Evolutionary conservation across 2,113 vertebrate species (phyloP), one percentile per base, ranked within the genome.

Genomic region (Protomyctophum bolini): DNA sequence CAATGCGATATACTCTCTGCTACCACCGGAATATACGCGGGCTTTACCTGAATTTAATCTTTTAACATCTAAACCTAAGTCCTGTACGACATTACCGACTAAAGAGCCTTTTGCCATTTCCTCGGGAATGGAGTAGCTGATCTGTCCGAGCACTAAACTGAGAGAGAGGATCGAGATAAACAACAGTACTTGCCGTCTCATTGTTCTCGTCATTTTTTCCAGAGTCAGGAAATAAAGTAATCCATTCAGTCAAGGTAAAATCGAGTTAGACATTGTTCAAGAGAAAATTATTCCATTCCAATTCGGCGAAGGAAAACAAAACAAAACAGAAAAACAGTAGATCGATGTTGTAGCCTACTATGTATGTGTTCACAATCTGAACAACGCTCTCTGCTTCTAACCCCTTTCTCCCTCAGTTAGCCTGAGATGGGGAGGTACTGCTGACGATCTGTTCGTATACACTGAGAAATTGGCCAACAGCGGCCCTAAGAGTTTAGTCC

Each of bases 51-150:
- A 41, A 41, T 41, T 41, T 41, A 41, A 6, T 41, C 33, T 41
- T 6, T 41, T 72, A 8, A 86, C n/a, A 41, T 62, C 77, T 47
- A 91, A 66, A 10, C 84, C 83, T 45, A 91, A 50, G 66, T 91
- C 89, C 10, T 59, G 83, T 15, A 66, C 81, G 52, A 92, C 61
- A 76, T 87, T 91, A 28, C 81, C 81, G 60, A 95, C 91, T 66
- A 86, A 66, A 66, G 83, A 86, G 10, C 89, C 89, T 49, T 72
- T 75, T 66, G 82, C 76, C 71, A 63, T 86, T 78, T 92, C 91
- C 54, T 92, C 91, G 3, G 76, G 46, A 41, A 41, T 41, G 33
- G 33, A 41, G 33, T 41, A 41, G 33, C 33, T 41, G 33, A 41
- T 41, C 2, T 84, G 69, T 58, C 60, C 72, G 55, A 47, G 72